A percentile compares a stretch with the other conserved stretches of the same genome.
Conservation (phyloP, 1,140 invertebrate genomes). For the Ceratina australensis region DNA sequence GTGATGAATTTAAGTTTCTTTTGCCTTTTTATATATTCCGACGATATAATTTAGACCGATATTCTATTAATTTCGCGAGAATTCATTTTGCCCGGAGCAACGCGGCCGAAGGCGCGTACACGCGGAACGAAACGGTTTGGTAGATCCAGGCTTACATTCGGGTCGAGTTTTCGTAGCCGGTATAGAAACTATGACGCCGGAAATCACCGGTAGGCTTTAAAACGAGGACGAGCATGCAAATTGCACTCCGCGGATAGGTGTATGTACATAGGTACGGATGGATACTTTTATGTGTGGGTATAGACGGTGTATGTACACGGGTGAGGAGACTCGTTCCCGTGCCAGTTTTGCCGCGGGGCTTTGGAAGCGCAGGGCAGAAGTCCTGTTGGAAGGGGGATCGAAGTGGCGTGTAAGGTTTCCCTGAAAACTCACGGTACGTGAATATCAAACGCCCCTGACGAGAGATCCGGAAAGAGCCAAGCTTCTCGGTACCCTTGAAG, state of each 20-base stretch:
- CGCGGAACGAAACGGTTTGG: background rate
- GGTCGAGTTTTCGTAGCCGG: conserved; percentile 47
- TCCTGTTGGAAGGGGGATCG: conserved; percentile 48
- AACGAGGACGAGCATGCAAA: conserved; percentile 58
- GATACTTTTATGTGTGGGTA: background rate
- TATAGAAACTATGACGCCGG: conserved; percentile 43
- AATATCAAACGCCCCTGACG: conserved; percentile 55
- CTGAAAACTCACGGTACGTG: conserved; percentile 51
- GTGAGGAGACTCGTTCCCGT: conserved; percentile 49
- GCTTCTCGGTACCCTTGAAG: conserved; percentile 33
- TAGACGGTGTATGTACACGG: conserved; percentile 24
- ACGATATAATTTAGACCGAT: background rate
- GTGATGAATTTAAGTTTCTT: too few species aligned
- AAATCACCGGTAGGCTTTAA: conserved; percentile 55
- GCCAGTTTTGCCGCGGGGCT: conserved; percentile 55
- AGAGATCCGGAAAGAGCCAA: conserved; percentile 44
- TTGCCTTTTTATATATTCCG: background rate
- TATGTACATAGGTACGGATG: background rate
- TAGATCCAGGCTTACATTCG: conserved; percentile 6
- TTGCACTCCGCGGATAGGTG: conserved; percentile 41
- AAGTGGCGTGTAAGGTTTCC: conserved; percentile 43
- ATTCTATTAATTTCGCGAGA: conserved; percentile 23
- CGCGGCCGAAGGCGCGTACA: background rate
- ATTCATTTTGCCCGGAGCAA: background rate
- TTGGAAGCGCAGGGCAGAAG: conserved; percentile 49